Percentiles rank a stretch among this genome's conserved stretches.
Evolutionary conservation across 2,797 vertebrate genomes (phyloP).

Genomic region (Synanceia verrucosa): DNA sequence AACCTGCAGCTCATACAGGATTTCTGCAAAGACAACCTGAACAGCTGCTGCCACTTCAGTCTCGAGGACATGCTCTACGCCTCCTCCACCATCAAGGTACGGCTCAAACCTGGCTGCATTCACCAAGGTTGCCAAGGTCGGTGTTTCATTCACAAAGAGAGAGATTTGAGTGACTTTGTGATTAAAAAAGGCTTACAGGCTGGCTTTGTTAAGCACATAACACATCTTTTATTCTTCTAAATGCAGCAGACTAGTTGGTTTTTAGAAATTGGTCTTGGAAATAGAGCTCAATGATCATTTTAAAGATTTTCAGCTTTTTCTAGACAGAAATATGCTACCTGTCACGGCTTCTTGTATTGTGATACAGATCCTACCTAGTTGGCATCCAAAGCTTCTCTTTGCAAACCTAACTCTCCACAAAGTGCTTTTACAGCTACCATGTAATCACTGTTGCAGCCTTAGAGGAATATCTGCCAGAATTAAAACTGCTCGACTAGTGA

Average conservation of each 20-base stretch:
- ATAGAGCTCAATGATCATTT: neutral
- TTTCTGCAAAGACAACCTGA: conserved; percentile 95
- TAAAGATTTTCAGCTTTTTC: neutral
- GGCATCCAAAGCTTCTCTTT: neutral
- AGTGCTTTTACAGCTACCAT: conserved; percentile 14
- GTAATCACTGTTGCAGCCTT: neutral
- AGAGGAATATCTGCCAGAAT: conserved; percentile 2
- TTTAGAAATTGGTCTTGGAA: neutral
- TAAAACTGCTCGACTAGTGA: neutral
- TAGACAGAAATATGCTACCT: neutral
- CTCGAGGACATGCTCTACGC: conserved; percentile 98
- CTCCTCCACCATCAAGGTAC: conserved; percentile 94
- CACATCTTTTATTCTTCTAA: neutral
- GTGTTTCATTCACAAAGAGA: neutral
- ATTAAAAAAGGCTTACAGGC: neutral
- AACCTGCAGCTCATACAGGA: conserved; percentile 95
- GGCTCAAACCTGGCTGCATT: neutral
- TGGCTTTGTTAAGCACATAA: neutral
- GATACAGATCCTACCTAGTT: neutral
- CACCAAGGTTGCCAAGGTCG: neutral
- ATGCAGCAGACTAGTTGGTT: neutral
- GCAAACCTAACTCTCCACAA: neutral
- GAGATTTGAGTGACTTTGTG: neutral
- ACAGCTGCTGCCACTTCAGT: conserved; percentile 94
- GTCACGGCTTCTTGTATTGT: neutral